These are phyloP conservation scores for Gallirallus australis DNA, from an alignment of 2,797 vertebrate genomes.

Conservation along the genomic window DNA sequence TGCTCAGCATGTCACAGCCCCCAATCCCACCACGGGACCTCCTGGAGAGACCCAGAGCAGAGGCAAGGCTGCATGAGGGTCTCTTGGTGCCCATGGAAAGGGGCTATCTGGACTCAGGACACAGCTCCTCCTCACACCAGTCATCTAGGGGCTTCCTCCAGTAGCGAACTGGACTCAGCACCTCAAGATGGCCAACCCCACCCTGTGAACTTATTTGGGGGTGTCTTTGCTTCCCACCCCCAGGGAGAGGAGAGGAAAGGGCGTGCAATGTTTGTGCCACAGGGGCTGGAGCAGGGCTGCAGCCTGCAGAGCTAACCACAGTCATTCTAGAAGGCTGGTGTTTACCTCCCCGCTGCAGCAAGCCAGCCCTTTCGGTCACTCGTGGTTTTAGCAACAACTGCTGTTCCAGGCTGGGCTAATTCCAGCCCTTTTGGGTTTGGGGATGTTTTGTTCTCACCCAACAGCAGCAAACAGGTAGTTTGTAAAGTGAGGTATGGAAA, in stretches of 20 bases:
- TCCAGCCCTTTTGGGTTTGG: neutral
- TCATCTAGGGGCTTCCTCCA: neutral
- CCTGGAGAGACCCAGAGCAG: neutral
- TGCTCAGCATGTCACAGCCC: neutral
- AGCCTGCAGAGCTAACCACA: slow-evolving; percentile 37
- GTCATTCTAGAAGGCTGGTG: slow-evolving; percentile 2
- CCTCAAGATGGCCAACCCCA: accelerated
- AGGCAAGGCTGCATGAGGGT: neutral
- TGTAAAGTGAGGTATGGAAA: neutral
- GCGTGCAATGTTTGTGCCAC: neutral
- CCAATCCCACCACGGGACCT: accelerated
- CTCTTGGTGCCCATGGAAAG: too few relatives aligned
- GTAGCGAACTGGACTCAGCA: accelerated
- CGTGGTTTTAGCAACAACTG: neutral
- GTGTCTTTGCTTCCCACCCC: neutral
- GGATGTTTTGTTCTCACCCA: neutral
- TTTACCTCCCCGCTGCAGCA: neutral
- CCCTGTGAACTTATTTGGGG: too few relatives aligned
- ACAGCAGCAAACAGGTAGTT: slow-evolving; percentile 14
- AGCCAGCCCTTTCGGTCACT: neutral
- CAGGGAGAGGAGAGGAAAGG: neutral
- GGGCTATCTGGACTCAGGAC: neutral
- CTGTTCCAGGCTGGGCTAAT: neutral
- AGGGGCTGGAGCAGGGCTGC: neutral
- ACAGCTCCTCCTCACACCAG: accelerated